Percentiles rank a stretch among this genome's conserved stretches.
Evolutionary conservation across 92 coral and sea anemone species (phyloP).

Genomic region (Nematostella vectensis): DNA sequence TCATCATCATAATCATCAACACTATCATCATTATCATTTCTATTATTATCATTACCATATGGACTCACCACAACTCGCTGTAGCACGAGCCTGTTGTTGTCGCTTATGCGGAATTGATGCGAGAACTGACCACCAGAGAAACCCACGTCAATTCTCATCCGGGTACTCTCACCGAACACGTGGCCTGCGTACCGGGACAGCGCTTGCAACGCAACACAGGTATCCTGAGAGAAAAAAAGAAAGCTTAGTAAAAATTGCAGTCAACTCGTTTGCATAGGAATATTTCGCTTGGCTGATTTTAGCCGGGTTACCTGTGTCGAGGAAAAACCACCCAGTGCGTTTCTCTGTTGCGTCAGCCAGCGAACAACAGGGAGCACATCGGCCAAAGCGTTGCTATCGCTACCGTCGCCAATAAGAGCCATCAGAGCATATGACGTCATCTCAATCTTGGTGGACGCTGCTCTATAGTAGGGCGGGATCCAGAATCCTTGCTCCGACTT

Average conservation of each 20-base stretch:
- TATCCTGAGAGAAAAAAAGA: slow-evolving; percentile 46
- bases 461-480: slow-evolving; percentile 48
- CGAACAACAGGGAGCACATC: slow-evolving; percentile 57
- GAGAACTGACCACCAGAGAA: slow-evolving; percentile 19
- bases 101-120: slow-evolving; percentile 48
- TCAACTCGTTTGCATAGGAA: too few relatives aligned
- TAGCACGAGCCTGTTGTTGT: slow-evolving; percentile 60
- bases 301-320: slow-evolving; percentile 95
- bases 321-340: slow-evolving; percentile 82
- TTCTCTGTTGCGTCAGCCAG: slow-evolving; percentile 88
- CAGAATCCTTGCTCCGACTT: slow-evolving; percentile 4
- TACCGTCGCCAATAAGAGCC: slow-evolving; percentile 43
- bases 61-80: slow-evolving; percentile 61
- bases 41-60: too few relatives aligned
- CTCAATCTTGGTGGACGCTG: slow-evolving; percentile 75
- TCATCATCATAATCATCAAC: too few relatives aligned
- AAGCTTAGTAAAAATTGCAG: not conserved
- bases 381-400: slow-evolving; percentile 17
- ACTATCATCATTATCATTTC: too few relatives aligned
- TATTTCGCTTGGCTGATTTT: too few relatives aligned
- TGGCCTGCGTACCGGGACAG: slow-evolving; percentile 66
- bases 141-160: slow-evolving; percentile 47
- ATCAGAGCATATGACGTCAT: slow-evolving; percentile 90
- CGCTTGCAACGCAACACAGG: slow-evolving; percentile 89
- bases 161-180: slow-evolving; percentile 34